Percentiles rank a stretch among this genome's conserved stretches.
These are phyloP conservation scores for Lepidochitona cinerea DNA, from an alignment of 2,888 invertebrate genomes.

Conservation along the genomic window DNA sequence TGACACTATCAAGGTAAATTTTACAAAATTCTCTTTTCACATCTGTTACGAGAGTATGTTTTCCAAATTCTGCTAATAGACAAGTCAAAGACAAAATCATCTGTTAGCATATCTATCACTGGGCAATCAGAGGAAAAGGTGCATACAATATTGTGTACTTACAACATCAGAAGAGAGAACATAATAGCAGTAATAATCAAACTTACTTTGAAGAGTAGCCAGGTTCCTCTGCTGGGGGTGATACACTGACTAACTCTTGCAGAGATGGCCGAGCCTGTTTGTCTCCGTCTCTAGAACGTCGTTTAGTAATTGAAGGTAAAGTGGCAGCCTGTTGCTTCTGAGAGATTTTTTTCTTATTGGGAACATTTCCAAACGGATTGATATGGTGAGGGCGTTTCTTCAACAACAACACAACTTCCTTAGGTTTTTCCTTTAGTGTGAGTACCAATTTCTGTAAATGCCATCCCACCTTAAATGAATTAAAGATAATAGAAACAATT, in stretches of 20 bases:
- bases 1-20: too few relatives aligned
- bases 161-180: too few relatives aligned
- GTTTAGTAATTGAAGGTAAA: conserved; percentile 54
- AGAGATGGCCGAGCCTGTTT: conserved; percentile 51
- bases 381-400: conserved; percentile 85
- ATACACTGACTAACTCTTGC: conserved; percentile 53
- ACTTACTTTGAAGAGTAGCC: conserved; percentile 53
- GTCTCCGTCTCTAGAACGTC: conserved; percentile 56
- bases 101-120: too few relatives aligned
- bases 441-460: conserved; percentile 82
- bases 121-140: too few relatives aligned
- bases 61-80: too few relatives aligned
- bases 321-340: conserved; percentile 49
- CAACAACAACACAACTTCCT: conserved; percentile 85
- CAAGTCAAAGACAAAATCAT: too few relatives aligned
- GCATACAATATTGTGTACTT: too few relatives aligned
- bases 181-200: too few relatives aligned
- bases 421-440: conserved; percentile 81
- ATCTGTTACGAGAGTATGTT: too few relatives aligned
- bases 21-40: too few relatives aligned
- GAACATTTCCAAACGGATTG: conserved; percentile 80
- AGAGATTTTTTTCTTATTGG: conserved; percentile 52
- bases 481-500: too few relatives aligned
- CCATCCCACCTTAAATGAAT: conserved; percentile 85
- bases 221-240: conserved; percentile 14